Evolutionary conservation across 2,113 vertebrate genomes (phyloP).

Genomic region (Rhynchomys soricoides): DNA sequence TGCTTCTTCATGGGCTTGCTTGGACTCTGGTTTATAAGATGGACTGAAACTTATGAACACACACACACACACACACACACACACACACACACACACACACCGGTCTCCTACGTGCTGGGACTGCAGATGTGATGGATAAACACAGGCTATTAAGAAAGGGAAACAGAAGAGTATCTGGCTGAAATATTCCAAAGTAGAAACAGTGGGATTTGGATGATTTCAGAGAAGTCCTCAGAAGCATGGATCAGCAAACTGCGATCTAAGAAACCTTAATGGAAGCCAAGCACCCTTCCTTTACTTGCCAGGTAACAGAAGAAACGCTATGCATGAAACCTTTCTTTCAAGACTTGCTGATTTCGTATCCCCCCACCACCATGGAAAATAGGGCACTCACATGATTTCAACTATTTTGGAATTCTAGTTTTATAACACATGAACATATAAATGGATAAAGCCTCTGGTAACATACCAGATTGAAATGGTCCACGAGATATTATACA

Average conservation of each 20-base stretch:
- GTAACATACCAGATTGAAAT: neutral
- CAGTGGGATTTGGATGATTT: slow-evolving; percentile 27
- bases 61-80: too few species aligned
- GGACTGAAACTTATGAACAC: too few species aligned
- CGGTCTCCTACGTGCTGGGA: too few species aligned
- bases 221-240: slow-evolving; percentile 56
- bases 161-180: slow-evolving; percentile 17
- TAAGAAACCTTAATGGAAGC: slow-evolving; percentile 37
- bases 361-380: neutral
- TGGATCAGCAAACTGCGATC: slow-evolving; percentile 42
- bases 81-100: too few species aligned
- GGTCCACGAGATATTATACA: neutral
- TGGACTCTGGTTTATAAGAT: too few species aligned
- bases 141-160: neutral
- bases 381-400: neutral
- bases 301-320: neutral
- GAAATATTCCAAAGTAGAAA: neutral
- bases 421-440: slow-evolving; percentile 42
- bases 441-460: neutral
- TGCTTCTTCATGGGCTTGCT: too few species aligned
- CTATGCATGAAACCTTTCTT: neutral
- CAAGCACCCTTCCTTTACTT: slow-evolving; percentile 18
- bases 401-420: slow-evolving; percentile 37
- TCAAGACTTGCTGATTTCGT: slow-evolving; percentile 44
- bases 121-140: too few species aligned